Percentiles rank a stretch among this genome's conserved stretches.
phyloP scores from a whole-genome alignment of 2,888 invertebrate species.

The Perizoma flavofasciatum region DNA sequence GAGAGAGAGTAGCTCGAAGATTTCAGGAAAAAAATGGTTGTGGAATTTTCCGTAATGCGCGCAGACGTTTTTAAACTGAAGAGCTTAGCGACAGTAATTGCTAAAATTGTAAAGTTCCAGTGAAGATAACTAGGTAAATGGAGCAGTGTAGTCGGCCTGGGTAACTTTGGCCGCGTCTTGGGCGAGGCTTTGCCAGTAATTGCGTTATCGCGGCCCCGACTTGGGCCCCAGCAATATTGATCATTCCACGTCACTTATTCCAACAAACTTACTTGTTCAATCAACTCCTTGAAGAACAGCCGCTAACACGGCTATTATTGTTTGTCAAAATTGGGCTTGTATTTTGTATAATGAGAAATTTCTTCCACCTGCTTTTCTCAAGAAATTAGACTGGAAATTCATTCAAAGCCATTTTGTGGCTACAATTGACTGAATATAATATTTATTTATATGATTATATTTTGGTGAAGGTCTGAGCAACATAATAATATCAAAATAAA shows the following conservation, averaged over 20 bases:
- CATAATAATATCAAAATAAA: slow-evolving; percentile 9
- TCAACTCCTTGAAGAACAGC: slow-evolving; percentile 44
- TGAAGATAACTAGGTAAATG: slow-evolving; percentile 39
- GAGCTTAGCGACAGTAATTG: slow-evolving; percentile 25
- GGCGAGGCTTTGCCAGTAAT: slow-evolving; percentile 62
- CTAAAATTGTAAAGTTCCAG: slow-evolving; percentile 34
- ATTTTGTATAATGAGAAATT: slow-evolving; percentile 42
- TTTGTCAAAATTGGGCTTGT: slow-evolving; percentile 40
- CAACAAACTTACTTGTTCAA: slow-evolving; percentile 57
- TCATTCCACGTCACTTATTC: slow-evolving; percentile 70
- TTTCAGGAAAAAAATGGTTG: slow-evolving; percentile 14
- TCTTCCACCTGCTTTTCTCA: slow-evolving; percentile 32
- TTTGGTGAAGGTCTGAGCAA: slow-evolving; percentile 5
- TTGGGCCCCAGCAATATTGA: slow-evolving; percentile 64
- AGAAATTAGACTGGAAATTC: slow-evolving; percentile 22
- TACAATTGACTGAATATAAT: slow-evolving; percentile 6
- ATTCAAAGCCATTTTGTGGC: too few species aligned
- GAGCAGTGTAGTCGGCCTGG: slow-evolving; percentile 43
- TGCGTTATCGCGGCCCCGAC: slow-evolving; percentile 66
- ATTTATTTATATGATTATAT: slow-evolving; percentile 10
- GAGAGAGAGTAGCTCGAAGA: slow-evolving; percentile 1
- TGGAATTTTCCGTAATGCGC: slow-evolving; percentile 15
- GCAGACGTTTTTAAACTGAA: slow-evolving; percentile 19
- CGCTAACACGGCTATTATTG: slow-evolving; percentile 44
- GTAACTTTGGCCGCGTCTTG: slow-evolving; percentile 48